These are phyloP conservation scores for Ethmia dodecea DNA, from an alignment of 2,888 invertebrate species.

Conservation along the genomic window DNA sequence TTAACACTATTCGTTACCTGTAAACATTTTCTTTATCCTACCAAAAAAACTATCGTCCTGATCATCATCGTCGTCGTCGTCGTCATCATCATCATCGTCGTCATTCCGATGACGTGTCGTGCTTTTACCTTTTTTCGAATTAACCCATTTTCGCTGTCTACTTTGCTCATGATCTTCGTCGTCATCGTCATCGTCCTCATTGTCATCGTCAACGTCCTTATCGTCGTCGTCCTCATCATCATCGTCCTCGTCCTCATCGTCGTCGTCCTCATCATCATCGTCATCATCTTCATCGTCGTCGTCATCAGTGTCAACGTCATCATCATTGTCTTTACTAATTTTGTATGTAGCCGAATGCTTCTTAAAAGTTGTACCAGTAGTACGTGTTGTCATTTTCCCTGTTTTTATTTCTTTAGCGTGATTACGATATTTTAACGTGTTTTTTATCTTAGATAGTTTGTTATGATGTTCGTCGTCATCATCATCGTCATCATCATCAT, in stretches of 20 bases:
- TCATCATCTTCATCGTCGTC: constrained; percentile 49
- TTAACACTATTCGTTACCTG: constrained; percentile 69
- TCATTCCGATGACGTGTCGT: constrained; percentile 36
- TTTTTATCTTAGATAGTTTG: constrained; percentile 39
- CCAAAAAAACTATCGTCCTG: constrained; percentile 69
- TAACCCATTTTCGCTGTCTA: constrained; percentile 32
- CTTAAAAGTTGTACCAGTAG: too few relatives aligned
- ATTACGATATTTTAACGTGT: constrained; percentile 55
- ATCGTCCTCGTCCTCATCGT: constrained; percentile 51
- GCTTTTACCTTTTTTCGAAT: constrained; percentile 34
- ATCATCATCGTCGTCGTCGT: constrained; percentile 60
- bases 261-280: constrained; percentile 53
- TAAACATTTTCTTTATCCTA: constrained; percentile 71
- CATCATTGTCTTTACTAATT: constrained; percentile 45
- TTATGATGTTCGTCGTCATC: constrained; percentile 68
- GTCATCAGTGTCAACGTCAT: constrained; percentile 49
- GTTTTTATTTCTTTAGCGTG: too few relatives aligned
- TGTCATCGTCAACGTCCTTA: constrained; percentile 50
- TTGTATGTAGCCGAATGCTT: too few relatives aligned
- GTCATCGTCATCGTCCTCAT: constrained; percentile 45
- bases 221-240: constrained; percentile 58
- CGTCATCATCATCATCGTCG: constrained; percentile 68
- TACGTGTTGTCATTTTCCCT: too few relatives aligned
- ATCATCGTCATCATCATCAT: constrained; percentile 49
- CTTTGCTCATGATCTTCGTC: constrained; percentile 64